Evolutionary conservation across 2,888 invertebrate genomes (phyloP).

Genomic region (Dicranocentrus wangi): DNA sequence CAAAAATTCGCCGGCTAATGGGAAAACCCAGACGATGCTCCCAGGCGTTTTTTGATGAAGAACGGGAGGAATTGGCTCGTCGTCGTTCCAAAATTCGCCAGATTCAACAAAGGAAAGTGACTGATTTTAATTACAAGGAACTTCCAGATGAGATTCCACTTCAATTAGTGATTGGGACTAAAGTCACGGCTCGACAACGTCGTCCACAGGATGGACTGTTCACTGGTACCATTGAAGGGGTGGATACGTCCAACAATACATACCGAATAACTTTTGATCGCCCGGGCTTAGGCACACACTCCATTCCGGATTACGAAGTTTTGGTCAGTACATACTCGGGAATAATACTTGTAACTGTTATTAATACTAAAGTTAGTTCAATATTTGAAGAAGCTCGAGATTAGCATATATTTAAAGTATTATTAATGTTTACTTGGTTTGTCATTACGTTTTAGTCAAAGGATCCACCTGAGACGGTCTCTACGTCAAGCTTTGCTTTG

Average conservation of each 20-base stretch:
- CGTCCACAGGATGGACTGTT: slow-evolving; percentile 96
- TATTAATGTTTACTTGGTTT: not conserved
- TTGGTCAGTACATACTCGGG: slow-evolving; percentile 78
- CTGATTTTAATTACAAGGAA: slow-evolving; percentile 86
- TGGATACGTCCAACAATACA: slow-evolving; percentile 94
- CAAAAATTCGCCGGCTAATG: slow-evolving; percentile 94
- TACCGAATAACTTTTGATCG: slow-evolving; percentile 96
- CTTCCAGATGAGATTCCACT: slow-evolving; percentile 95
- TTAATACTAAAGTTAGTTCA: not conserved
- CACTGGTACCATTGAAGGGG: slow-evolving; percentile 94
- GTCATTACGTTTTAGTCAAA: slow-evolving; percentile 79
- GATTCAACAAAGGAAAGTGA: slow-evolving; percentile 91
- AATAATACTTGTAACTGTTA: too few species aligned
- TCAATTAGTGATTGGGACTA: slow-evolving; percentile 94
- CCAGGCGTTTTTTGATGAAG: slow-evolving; percentile 93
- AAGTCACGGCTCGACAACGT: slow-evolving; percentile 90
- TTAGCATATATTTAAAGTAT: not conserved
- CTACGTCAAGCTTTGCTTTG: slow-evolving; percentile 87
- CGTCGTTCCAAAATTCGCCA: slow-evolving; percentile 93
- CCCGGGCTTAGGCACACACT: slow-evolving; percentile 92
- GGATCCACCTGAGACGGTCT: slow-evolving; percentile 92
- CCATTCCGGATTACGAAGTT: slow-evolving; percentile 97
- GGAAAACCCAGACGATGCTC: slow-evolving; percentile 97
- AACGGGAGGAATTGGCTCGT: slow-evolving; percentile 89
- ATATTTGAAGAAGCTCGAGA: not conserved